These are phyloP conservation scores for Drosophila affinis DNA, from an alignment of 2,888 invertebrate species.

Conservation along the genomic window DNA sequence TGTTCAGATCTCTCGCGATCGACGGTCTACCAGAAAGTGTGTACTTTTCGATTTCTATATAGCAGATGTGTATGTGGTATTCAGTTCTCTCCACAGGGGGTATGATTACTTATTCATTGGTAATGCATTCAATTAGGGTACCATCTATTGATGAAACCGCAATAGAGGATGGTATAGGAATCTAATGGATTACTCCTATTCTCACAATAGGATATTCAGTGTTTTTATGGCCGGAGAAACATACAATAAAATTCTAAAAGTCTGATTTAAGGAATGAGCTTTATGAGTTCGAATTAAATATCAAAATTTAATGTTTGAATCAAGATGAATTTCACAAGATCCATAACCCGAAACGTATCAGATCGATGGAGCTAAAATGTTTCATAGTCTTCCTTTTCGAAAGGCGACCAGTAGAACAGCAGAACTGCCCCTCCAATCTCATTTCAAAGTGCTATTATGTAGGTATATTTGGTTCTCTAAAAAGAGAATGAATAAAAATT, in stretches of 20 bases:
- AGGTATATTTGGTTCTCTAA: conserved; percentile 1
- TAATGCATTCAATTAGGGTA: background rate
- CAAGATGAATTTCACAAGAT: too few relatives aligned
- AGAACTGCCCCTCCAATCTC: conserved; percentile 27
- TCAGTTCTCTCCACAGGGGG: background rate
- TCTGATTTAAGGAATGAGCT: too few relatives aligned
- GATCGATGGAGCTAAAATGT: too few relatives aligned
- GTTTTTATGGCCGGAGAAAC: too few relatives aligned
- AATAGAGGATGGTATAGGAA: background rate
- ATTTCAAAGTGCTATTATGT: background rate
- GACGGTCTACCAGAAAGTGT: conserved; percentile 18
- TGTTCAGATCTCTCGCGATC: conserved; percentile 36
- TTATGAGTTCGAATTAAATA: too few relatives aligned
- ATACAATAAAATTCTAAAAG: too few relatives aligned
- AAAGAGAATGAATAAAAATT: conserved; percentile 3
- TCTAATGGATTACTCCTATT: too few relatives aligned
- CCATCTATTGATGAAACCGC: background rate
- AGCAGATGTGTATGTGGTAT: background rate
- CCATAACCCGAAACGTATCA: too few relatives aligned
- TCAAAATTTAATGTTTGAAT: too few relatives aligned
- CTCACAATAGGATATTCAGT: too few relatives aligned
- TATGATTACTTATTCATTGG: background rate
- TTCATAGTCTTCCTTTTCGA: background rate
- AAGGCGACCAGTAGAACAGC: conserved; percentile 19
- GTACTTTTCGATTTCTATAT: conserved; percentile 50